A percentile compares a stretch with the other conserved stretches of the same genome.
phyloP scores from a whole-genome alignment of 2,113 vertebrate species.

The Cynopterus brachyotis region DNA sequence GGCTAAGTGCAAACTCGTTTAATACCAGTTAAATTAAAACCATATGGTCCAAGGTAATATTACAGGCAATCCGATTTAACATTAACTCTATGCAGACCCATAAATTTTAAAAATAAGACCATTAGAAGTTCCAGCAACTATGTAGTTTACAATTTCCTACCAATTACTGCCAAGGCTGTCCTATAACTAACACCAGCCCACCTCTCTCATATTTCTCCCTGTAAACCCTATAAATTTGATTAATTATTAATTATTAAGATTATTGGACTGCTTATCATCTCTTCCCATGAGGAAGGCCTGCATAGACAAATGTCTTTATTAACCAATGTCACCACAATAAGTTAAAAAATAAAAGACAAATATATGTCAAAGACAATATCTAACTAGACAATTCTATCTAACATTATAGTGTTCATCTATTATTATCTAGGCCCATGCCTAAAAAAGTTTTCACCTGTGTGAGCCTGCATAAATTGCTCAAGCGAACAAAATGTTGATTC shows the following conservation, averaged over 20 bases:
- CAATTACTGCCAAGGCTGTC: neutral
- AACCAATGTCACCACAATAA: too few species aligned
- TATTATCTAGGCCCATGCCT: neutral
- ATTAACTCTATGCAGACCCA: neutral
- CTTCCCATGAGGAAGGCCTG: neutral
- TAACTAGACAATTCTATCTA: neutral
- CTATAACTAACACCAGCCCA: neutral
- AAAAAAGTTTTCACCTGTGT: neutral
- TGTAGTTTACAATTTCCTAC: neutral
- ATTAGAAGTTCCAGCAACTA: neutral
- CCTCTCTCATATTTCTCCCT: neutral
- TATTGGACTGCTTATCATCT: neutral
- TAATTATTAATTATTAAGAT: neutral
- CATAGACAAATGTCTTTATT: neutral
- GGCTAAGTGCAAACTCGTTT: neutral
- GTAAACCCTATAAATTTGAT: neutral
- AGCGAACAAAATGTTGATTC: neutral
- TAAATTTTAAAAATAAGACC: slow-evolving; percentile 25
- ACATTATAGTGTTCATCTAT: neutral
- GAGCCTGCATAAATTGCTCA: neutral
- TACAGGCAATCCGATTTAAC: neutral
- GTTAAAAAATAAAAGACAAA: neutral
- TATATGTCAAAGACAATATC: neutral
- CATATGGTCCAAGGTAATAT: neutral
- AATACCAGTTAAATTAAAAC: neutral